A percentile compares a stretch with the other conserved stretches of the same genome.
These are phyloP conservation scores for Chironomus tepperi DNA, from an alignment of 1,140 invertebrate species.

Conservation along the genomic window DNA sequence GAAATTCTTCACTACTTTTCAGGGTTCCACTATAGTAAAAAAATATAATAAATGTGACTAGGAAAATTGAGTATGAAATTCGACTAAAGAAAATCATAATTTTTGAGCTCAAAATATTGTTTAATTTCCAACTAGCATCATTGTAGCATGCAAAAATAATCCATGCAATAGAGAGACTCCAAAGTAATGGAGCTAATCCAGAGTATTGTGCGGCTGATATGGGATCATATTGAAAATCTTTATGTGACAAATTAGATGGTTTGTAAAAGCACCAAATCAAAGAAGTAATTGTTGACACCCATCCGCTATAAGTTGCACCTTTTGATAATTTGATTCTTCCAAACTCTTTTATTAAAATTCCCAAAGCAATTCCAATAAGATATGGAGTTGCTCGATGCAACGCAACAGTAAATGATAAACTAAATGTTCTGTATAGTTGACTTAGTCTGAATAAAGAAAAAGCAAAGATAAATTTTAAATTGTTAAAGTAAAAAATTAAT, in stretches of 20 bases:
- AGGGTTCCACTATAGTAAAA: conserved; percentile 31
- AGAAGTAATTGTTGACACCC: conserved; percentile 44
- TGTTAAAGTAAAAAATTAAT: conserved; percentile 19
- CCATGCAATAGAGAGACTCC: conserved; percentile 53
- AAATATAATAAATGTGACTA: conserved; percentile 31
- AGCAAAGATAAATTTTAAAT: no score
- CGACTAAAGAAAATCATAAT: conserved; percentile 29
- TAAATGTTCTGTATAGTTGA: conserved; percentile 56
- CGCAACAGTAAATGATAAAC: conserved; percentile 51
- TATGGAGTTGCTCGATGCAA: conserved; percentile 56
- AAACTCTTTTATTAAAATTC: conserved; percentile 47
- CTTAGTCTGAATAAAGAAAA: conserved; percentile 45
- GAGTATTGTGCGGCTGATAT: conserved; percentile 54
- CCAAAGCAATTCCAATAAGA: conserved; percentile 52
- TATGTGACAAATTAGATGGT: conserved; percentile 46
- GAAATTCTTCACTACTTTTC: conserved; percentile 31
- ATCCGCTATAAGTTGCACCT: conserved; percentile 40
- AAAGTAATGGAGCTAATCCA: conserved; percentile 52
- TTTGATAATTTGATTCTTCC: conserved; percentile 41
- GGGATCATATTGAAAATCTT: conserved; percentile 50
- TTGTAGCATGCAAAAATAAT: conserved; percentile 52
- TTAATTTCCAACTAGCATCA: conserved; percentile 45
- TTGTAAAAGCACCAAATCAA: conserved; percentile 50
- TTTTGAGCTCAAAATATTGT: neutral
- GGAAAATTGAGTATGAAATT: conserved; percentile 31